Conservation (phyloP, 2,797 vertebrate species). For the Merluccius polli region DNA sequence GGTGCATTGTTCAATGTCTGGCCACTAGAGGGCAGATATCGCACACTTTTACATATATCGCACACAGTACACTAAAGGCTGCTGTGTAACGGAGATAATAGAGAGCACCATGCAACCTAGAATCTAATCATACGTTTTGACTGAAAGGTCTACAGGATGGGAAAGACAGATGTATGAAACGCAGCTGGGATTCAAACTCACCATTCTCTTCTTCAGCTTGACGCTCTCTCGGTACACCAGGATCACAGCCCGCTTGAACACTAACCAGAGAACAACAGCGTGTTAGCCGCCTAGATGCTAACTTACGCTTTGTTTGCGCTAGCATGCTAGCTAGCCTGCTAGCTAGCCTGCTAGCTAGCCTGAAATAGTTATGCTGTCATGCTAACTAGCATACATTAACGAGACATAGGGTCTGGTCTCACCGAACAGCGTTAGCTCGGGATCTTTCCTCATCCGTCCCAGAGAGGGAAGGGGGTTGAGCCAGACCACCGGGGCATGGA, state of each 20-base stretch:
- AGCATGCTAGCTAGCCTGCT: background rate
- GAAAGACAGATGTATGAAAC: background rate
- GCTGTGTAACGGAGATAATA: background rate
- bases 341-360: background rate
- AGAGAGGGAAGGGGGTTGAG: slow-evolving; percentile 84
- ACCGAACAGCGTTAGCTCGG: slow-evolving; percentile 89
- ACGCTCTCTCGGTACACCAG: slow-evolving; percentile 84
- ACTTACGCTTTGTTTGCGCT: background rate
- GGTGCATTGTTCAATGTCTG: background rate
- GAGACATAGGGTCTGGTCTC: slow-evolving; percentile 35
- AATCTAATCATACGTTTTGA: no score
- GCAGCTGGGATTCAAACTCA: slow-evolving; percentile 63
- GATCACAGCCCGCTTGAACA: slow-evolving; percentile 88
- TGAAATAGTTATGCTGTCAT: background rate
- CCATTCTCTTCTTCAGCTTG: slow-evolving; percentile 90
- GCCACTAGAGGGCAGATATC: background rate
- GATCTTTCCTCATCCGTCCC: slow-evolving; percentile 84
- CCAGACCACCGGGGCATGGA: slow-evolving; percentile 85
- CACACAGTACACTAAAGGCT: background rate
- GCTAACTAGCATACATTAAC: no score
- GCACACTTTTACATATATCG: background rate
- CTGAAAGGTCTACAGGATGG: background rate
- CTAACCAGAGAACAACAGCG: background rate
- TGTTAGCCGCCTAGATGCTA: background rate
- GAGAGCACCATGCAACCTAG: no score